Evolutionary conservation across 2,888 invertebrate species (phyloP).

Genomic region (Steinernema scapterisci): DNA sequence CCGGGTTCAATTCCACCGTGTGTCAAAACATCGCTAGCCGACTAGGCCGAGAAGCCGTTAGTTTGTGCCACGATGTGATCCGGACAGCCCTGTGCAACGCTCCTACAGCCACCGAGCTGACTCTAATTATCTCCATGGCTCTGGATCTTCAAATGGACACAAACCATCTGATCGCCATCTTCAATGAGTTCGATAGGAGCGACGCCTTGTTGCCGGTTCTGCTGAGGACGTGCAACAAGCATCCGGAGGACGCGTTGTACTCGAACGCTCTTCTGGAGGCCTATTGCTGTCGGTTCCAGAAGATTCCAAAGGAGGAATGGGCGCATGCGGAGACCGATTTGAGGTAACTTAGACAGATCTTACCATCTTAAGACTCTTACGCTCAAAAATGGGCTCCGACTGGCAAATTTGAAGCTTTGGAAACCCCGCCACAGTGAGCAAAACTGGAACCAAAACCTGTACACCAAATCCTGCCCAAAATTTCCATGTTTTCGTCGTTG

Average conservation of each 20-base stretch:
- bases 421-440: no score
- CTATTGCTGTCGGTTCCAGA: constrained; percentile 26
- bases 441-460: no score
- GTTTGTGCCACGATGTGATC: constrained; percentile 4
- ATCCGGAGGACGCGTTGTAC: not conserved
- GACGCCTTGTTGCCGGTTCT: constrained; percentile 10
- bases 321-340: constrained; percentile 1
- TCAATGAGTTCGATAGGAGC: constrained; percentile 21
- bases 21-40: constrained; percentile 5
- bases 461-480: no score
- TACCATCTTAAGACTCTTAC: no score
- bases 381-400: no score
- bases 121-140: constrained; percentile 12
- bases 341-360: not conserved
- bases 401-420: no score
- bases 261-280: constrained; percentile 1
- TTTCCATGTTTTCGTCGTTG: no score
- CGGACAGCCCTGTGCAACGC: constrained; percentile 17
- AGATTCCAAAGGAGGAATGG: not conserved
- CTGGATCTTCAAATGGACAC: constrained; percentile 20
- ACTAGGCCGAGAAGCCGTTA: constrained; percentile 4
- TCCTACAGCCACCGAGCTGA: constrained; percentile 5
- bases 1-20: constrained; percentile 8
- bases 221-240: constrained; percentile 5
- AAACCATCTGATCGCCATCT: constrained; percentile 10